phyloP scores from a whole-genome alignment of 2,113 vertebrate genomes.

The Menura novaehollandiae region DNA sequence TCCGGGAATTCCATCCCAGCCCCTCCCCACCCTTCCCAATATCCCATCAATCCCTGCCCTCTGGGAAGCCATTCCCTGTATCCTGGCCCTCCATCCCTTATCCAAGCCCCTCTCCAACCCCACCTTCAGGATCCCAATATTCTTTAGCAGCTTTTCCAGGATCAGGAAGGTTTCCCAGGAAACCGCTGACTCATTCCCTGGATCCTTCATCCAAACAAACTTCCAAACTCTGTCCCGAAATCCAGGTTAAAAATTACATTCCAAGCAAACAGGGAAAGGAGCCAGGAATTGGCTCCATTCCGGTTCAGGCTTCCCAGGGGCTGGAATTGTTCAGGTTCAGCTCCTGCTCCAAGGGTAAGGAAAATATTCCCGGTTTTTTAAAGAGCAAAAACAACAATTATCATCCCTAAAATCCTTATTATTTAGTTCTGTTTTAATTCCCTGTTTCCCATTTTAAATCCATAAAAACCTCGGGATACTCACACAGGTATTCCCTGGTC shows the following conservation, averaged over 20 bases:
- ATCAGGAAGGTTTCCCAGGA: background rate
- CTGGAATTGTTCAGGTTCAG: background rate
- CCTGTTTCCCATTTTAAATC: background rate
- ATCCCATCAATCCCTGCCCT: background rate
- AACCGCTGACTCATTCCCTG: background rate
- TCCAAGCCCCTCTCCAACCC: background rate
- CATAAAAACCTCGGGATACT: accelerated
- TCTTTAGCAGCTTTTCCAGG: background rate
- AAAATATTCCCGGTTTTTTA: accelerated
- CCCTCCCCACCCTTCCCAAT: background rate
- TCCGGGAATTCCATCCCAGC: background rate
- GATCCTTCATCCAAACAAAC: background rate
- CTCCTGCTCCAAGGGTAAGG: background rate
- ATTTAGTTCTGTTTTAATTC: background rate
- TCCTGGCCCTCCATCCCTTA: background rate
- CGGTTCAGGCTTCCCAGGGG: background rate
- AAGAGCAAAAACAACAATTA: accelerated
- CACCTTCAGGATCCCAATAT: background rate
- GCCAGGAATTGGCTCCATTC: background rate
- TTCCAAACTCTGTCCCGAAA: background rate
- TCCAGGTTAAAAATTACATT: background rate
- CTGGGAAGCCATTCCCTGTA: background rate
- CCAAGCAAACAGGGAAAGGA: background rate
- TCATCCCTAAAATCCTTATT: background rate
- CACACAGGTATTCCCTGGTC: background rate